phyloP scores from a whole-genome alignment of 2,888 invertebrate genomes.

The Drosophila picticornis region DNA sequence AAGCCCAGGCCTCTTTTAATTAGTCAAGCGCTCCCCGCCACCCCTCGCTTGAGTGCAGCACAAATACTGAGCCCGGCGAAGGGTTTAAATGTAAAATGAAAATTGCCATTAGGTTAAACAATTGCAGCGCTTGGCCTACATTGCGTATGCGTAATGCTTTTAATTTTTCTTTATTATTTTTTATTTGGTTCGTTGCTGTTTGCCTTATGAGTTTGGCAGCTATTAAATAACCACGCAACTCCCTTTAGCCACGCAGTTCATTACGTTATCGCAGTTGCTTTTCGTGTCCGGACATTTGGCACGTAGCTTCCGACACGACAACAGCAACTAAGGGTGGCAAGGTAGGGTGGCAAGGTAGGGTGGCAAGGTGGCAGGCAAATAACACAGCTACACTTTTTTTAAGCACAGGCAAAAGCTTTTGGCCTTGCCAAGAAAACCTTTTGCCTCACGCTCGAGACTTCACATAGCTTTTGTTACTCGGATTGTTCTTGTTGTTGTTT shows the following conservation, averaged over 20 bases:
- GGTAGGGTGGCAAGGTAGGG: neutral
- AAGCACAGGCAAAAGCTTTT: constrained; percentile 53
- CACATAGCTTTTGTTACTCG: constrained; percentile 14
- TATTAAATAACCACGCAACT: neutral
- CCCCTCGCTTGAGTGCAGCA: constrained; percentile 55
- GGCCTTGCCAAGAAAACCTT: constrained; percentile 43
- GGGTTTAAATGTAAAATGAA: constrained; percentile 34
- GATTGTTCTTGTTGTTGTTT: constrained; percentile 23
- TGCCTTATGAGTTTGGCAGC: constrained; percentile 64
- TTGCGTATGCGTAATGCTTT: constrained; percentile 77
- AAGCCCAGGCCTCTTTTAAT: constrained; percentile 56
- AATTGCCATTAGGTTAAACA: constrained; percentile 75
- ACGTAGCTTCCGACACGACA: constrained; percentile 79
- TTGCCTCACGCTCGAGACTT: constrained; percentile 51
- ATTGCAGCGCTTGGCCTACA: constrained; percentile 74
- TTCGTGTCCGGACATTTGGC: constrained; percentile 78
- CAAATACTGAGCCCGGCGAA: constrained; percentile 49
- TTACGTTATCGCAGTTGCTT: constrained; percentile 78
- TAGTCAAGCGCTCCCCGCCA: constrained; percentile 58
- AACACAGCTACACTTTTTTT: constrained; percentile 29
- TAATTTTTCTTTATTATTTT: constrained; percentile 43
- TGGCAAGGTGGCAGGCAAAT: constrained; percentile 30
- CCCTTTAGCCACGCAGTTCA: constrained; percentile 58
- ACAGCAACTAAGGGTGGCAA: constrained; percentile 4
- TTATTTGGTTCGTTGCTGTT: constrained; percentile 1